phyloP scores from a whole-genome alignment of 2,797 vertebrate species.

The Pempheris klunzingeri region DNA sequence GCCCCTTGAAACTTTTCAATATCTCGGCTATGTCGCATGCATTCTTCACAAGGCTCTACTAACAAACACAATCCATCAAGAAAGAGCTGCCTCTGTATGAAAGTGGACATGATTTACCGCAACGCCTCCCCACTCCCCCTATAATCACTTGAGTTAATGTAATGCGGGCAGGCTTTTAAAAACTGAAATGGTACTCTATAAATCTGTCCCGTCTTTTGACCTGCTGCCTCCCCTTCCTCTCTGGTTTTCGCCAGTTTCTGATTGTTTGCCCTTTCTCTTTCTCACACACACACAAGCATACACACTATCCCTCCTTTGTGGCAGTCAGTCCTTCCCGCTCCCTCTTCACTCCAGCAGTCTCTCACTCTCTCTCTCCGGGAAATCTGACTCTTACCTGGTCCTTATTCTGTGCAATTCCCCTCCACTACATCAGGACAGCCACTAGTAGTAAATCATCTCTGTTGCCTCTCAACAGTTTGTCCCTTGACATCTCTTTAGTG shows the following conservation, averaged over 20 bases:
- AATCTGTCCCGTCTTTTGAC: conserved; percentile 76
- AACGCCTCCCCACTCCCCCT: conserved; percentile 62
- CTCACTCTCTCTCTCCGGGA: conserved; percentile 24
- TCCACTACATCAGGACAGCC: conserved; percentile 56
- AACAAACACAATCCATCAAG: conserved; percentile 80
- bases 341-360: conserved; percentile 36
- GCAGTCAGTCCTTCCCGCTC: conserved; percentile 32
- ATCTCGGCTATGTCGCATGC: conserved; percentile 20
- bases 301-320: conserved; percentile 11
- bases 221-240: conserved; percentile 58
- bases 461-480: conserved; percentile 54
- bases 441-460: conserved; percentile 66
- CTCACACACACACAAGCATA: not conserved
- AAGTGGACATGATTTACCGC: conserved; percentile 83
- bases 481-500: conserved; percentile 48
- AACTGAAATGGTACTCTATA: conserved; percentile 78
- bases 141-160: conserved; percentile 83
- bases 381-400: conserved; percentile 39
- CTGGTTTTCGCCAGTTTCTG: conserved; percentile 36
- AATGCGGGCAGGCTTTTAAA: conserved; percentile 83
- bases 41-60: conserved; percentile 47
- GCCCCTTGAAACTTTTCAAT: conserved; percentile 24
- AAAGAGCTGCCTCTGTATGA: conserved; percentile 69
- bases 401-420: conserved; percentile 37
- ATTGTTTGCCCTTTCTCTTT: conserved; percentile 22